Evolutionary conservation across 2,888 invertebrate species (phyloP).

Genomic region (Gortyna flavago): DNA sequence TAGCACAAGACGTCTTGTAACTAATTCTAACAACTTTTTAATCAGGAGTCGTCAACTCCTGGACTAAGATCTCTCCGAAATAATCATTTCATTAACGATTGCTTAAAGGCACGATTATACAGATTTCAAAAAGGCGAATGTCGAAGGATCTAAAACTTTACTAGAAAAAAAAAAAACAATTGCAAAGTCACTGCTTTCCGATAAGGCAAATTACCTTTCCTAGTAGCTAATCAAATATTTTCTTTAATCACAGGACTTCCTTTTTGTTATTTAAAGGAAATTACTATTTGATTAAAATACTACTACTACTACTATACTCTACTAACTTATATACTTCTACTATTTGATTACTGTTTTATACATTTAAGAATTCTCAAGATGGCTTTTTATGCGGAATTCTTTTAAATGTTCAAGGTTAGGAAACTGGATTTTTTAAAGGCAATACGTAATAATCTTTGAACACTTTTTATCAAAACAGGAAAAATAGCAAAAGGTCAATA

Average conservation of each 20-base stretch:
- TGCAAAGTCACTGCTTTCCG: not conserved
- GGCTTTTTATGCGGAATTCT: conserved; percentile 13
- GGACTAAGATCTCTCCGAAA: not conserved
- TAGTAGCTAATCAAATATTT: conserved; percentile 50
- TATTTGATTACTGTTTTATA: conserved; percentile 20
- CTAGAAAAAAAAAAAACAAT: not conserved
- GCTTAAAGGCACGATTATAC: not conserved
- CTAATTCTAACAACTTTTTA: not conserved
- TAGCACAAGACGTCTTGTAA: not conserved
- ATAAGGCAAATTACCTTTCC: conserved; percentile 22
- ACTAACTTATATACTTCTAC: too few relatives aligned
- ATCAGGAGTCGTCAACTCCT: not conserved
- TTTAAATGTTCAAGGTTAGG: conserved; percentile 12
- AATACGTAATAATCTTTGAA: not conserved
- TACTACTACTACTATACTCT: too few relatives aligned
- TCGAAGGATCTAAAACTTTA: not conserved
- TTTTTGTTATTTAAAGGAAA: conserved; percentile 47
- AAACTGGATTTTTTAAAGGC: conserved; percentile 29
- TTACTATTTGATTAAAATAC: conserved; percentile 50
- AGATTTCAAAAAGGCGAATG: not conserved
- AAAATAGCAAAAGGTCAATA: conserved; percentile 10
- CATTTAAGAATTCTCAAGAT: conserved; percentile 17
- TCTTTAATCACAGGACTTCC: conserved; percentile 19
- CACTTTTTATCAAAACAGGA: not conserved
- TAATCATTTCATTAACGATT: not conserved